Evolutionary conservation across 2,797 vertebrate species (phyloP).

Genomic region (Lithobates pipiens): DNA sequence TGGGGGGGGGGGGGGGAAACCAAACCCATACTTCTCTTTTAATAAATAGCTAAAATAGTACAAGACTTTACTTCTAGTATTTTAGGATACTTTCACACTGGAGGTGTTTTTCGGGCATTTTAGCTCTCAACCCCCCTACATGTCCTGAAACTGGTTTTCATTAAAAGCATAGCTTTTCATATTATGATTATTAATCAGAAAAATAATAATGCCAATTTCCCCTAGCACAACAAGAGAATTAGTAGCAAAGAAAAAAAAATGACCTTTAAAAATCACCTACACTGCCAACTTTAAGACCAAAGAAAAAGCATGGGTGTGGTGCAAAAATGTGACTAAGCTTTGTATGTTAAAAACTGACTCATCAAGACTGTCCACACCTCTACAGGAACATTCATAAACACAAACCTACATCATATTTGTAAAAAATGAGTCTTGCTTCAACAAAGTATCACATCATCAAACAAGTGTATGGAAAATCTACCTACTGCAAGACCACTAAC

Average conservation of each 20-base stretch:
- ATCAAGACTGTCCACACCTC: conserved; percentile 11
- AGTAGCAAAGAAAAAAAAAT: not conserved
- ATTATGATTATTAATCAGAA: too few relatives aligned
- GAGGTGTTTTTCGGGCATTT: too few relatives aligned
- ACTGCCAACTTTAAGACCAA: not conserved
- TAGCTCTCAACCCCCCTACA: too few relatives aligned
- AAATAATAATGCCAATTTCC: not conserved
- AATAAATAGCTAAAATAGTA: too few relatives aligned
- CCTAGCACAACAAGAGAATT: not conserved
- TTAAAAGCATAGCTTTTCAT: too few relatives aligned
- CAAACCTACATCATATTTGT: not conserved
- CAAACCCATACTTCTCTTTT: too few relatives aligned
- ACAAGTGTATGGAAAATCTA: not conserved
- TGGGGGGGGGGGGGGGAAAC: too few relatives aligned
- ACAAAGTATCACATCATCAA: not conserved
- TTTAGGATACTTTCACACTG: too few relatives aligned
- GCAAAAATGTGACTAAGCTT: conserved; percentile 20
- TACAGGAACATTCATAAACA: not conserved
- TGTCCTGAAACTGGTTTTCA: too few relatives aligned
- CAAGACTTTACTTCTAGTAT: too few relatives aligned
- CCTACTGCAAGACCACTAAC: not conserved
- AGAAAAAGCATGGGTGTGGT: conserved; percentile 22
- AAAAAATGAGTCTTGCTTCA: not conserved
- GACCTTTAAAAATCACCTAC: conserved; percentile 41
- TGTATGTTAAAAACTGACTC: conserved; percentile 18